These are phyloP conservation scores for Eumerus sabulonum DNA, from an alignment of 2,888 invertebrate genomes.

Conservation along the genomic window DNA sequence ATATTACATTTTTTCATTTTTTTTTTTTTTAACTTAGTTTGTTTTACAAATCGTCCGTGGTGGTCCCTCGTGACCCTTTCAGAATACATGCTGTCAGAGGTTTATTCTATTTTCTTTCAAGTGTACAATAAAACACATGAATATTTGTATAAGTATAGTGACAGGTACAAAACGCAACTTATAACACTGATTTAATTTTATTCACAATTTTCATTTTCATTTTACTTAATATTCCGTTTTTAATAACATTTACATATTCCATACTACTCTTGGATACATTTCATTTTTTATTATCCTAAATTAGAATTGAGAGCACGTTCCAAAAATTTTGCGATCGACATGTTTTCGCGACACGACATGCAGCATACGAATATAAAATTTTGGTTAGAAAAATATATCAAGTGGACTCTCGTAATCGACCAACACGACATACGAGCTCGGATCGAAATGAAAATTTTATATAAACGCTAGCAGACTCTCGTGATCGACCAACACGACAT, in stretches of 20 bases:
- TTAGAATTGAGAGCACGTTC: too few relatives aligned
- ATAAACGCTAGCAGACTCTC: too few relatives aligned
- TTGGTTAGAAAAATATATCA: too few relatives aligned
- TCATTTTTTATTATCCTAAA: too few relatives aligned
- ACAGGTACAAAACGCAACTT: constrained; percentile 69
- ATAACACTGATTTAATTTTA: constrained; percentile 59
- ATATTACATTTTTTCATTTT: constrained; percentile 57
- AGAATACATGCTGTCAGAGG: constrained; percentile 28
- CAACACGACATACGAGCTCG: too few relatives aligned
- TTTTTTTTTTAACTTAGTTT: constrained; percentile 17
- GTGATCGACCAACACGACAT: too few relatives aligned
- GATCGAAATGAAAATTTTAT: too few relatives aligned
- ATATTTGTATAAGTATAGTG: constrained; percentile 59
- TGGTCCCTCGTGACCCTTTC: constrained; percentile 65
- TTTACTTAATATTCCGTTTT: constrained; percentile 23
- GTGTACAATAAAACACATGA: constrained; percentile 53
- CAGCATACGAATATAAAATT: too few relatives aligned
- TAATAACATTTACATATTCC: constrained; percentile 36
- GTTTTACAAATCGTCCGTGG: constrained; percentile 45
- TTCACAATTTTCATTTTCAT: constrained; percentile 21
- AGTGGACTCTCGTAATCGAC: too few relatives aligned
- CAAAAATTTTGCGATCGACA: too few relatives aligned
- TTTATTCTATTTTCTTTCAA: constrained; percentile 18
- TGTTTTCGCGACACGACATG: too few relatives aligned
- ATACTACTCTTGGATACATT: too few relatives aligned